phyloP scores from a whole-genome alignment of 2,797 vertebrate species.

The Peromyscus aztecus region DNA sequence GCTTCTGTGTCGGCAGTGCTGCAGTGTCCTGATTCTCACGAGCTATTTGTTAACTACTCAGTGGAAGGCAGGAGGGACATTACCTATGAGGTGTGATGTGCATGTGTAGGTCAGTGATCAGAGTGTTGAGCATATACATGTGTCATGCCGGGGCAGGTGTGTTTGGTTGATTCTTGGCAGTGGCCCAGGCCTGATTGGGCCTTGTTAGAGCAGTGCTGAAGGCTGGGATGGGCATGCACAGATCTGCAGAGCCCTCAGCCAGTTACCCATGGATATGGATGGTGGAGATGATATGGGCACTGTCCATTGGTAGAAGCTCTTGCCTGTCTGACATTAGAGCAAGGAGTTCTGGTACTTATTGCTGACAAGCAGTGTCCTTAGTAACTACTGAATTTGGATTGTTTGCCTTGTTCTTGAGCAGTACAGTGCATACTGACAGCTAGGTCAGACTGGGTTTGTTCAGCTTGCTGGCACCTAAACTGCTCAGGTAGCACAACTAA shows the following conservation, averaged over 20 bases:
- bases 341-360: constrained; percentile 58
- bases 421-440: constrained; percentile 31
- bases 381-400: constrained; percentile 74
- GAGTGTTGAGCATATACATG: not conserved
- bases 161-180: not conserved
- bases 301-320: no score
- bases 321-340: constrained; percentile 60
- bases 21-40: not conserved
- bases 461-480: not conserved
- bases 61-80: not conserved
- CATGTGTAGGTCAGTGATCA: not conserved
- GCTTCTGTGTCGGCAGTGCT: no score
- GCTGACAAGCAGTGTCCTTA: constrained; percentile 54
- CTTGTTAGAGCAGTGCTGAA: not conserved
- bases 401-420: constrained; percentile 74
- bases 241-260: not conserved
- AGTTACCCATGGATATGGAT: not conserved
- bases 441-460: constrained; percentile 39
- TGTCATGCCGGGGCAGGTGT: not conserved
- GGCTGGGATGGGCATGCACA: not conserved
- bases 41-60: not conserved
- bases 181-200: not conserved
- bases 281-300: not conserved
- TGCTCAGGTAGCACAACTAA: not conserved
- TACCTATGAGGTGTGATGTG: not conserved